These are phyloP conservation scores for Altica lythri DNA, from an alignment of 2,888 invertebrate genomes.

Conservation along the genomic window DNA sequence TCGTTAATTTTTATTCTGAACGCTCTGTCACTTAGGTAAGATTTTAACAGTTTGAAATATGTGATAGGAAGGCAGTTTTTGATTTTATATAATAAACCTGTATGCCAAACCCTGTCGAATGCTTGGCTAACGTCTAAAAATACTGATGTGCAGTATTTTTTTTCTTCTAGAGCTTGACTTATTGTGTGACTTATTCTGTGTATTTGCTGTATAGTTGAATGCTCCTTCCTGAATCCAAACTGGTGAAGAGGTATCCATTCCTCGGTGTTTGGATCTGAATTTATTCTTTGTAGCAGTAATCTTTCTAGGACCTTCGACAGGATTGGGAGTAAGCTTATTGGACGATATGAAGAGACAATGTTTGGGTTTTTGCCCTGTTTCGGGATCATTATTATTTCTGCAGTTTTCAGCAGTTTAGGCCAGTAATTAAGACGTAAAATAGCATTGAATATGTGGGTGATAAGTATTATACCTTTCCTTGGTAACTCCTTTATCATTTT, in stretches of 20 bases:
- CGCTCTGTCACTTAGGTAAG: background rate
- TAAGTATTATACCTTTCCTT: too few species aligned
- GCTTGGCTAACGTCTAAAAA: conserved; percentile 9
- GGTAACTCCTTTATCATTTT: too few species aligned
- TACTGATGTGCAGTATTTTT: background rate
- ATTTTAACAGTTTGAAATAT: conserved; percentile 2
- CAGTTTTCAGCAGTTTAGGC: too few species aligned
- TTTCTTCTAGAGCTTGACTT: background rate
- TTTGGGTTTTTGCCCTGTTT: too few species aligned
- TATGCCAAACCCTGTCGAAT: conserved; percentile 6
- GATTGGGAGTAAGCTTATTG: too few species aligned
- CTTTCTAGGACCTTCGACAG: too few species aligned
- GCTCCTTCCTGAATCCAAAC: background rate
- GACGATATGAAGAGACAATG: too few species aligned
- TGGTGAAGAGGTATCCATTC: background rate
- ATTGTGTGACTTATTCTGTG: background rate
- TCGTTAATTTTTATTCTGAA: background rate
- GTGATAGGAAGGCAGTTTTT: background rate
- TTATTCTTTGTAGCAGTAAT: too few species aligned
- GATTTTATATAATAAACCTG: conserved; percentile 5
- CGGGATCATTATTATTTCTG: too few species aligned
- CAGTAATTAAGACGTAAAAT: too few species aligned
- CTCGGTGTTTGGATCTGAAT: background rate
- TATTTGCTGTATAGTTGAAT: background rate
- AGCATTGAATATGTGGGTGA: too few species aligned